phyloP scores from a whole-genome alignment of 2,797 vertebrate genomes.

The Falco novaeseelandiae region DNA sequence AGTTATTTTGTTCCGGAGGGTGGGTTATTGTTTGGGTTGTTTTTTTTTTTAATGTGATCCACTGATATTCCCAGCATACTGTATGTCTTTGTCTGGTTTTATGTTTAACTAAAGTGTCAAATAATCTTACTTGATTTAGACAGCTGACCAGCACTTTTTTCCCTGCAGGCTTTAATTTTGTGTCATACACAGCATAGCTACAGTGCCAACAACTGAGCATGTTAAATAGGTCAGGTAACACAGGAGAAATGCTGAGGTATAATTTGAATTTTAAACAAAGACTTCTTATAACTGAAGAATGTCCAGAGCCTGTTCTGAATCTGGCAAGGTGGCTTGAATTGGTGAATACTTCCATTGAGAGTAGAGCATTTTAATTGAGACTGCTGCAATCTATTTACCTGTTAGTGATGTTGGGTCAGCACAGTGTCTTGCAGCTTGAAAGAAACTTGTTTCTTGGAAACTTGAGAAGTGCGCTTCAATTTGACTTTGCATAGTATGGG shows the following conservation, averaged over 20 bases:
- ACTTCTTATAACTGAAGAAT: background rate
- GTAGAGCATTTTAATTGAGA: background rate
- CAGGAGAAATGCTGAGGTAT: background rate
- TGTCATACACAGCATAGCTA: background rate
- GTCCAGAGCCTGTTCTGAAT: background rate
- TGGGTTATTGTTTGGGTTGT: background rate
- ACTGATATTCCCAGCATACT: background rate
- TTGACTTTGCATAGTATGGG: background rate
- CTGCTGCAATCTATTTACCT: background rate
- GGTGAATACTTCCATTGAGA: background rate
- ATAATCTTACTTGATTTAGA: background rate
- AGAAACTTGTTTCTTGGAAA: background rate
- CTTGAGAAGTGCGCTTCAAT: background rate
- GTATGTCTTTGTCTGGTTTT: background rate
- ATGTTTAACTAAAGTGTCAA: background rate
- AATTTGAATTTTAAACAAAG: background rate
- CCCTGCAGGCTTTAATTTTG: slow-evolving; percentile 1
- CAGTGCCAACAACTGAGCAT: background rate
- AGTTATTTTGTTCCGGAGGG: background rate
- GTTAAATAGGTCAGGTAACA: slow-evolving; percentile 18
- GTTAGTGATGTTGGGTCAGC: background rate
- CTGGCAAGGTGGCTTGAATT: background rate
- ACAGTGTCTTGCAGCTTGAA: background rate
- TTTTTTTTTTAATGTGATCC: background rate
- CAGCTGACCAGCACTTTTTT: background rate